phyloP scores from a whole-genome alignment of 2,888 invertebrate genomes.

The Cerceris ruficornis region DNA sequence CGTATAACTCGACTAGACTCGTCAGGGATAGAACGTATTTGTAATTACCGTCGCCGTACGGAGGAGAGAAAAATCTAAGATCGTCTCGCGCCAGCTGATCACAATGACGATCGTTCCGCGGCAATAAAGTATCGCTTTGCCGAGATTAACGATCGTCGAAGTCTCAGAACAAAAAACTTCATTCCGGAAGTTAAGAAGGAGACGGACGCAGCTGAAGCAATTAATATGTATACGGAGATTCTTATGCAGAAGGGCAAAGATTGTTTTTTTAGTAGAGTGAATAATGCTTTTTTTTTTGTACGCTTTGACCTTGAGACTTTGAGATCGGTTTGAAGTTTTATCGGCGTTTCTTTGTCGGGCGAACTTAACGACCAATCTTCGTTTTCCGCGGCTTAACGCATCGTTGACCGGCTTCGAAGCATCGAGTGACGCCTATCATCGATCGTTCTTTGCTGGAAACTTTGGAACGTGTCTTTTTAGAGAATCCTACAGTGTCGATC shows the following conservation, averaged over 20 bases:
- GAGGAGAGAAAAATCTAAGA: slow-evolving; percentile 37
- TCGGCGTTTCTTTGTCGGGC: no score
- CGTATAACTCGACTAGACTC: slow-evolving; percentile 63
- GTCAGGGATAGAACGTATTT: slow-evolving; percentile 52
- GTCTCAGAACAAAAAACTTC: background rate
- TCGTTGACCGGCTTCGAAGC: no score
- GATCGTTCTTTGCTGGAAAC: background rate
- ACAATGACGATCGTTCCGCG: background rate
- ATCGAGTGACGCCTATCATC: background rate
- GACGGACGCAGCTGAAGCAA: background rate
- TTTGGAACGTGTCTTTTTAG: background rate
- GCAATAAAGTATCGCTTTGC: background rate
- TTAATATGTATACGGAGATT: no score
- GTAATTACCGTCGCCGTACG: slow-evolving; percentile 51
- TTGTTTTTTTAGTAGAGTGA: no score
- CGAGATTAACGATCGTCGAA: background rate
- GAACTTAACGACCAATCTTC: no score
- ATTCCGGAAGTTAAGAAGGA: background rate
- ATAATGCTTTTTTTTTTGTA: no score
- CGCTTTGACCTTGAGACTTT: no score
- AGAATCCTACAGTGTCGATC: no score
- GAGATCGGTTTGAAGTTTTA: no score
- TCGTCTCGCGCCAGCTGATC: background rate
- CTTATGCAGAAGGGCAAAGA: no score
- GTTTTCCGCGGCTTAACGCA: no score